Evolutionary conservation across 2,888 invertebrate genomes (phyloP).

Genomic region (Diaperis boleti): DNA sequence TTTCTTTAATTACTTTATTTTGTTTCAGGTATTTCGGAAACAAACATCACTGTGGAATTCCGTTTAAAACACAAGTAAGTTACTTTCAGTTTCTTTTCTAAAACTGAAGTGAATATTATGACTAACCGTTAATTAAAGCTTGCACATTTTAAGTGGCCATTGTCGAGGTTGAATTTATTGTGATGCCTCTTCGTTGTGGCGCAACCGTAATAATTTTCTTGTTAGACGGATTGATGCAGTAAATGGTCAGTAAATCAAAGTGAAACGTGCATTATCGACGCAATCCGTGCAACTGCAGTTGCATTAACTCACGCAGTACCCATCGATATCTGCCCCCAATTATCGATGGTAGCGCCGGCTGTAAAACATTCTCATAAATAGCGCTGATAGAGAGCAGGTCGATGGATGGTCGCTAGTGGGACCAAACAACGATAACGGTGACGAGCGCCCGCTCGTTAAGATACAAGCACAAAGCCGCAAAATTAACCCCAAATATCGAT

Average conservation of each 20-base stretch:
- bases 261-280: constrained; percentile 55
- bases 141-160: too few relatives aligned
- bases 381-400: constrained; percentile 26
- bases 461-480: constrained; percentile 38
- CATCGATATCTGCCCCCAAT: constrained; percentile 51
- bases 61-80: too few relatives aligned
- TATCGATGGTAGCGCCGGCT: constrained; percentile 50
- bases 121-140: too few relatives aligned
- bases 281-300: constrained; percentile 58
- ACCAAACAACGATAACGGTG: constrained; percentile 39
- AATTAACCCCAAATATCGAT: constrained; percentile 37
- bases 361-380: constrained; percentile 44
- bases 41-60: too few relatives aligned
- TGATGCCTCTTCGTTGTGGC: neutral
- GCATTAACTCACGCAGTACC: constrained; percentile 56
- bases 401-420: constrained; percentile 27
- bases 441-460: constrained; percentile 44
- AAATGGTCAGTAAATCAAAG: constrained; percentile 49
- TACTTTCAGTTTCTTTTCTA: too few relatives aligned
- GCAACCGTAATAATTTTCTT: constrained; percentile 25
- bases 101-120: too few relatives aligned
- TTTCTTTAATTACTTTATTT: too few relatives aligned
- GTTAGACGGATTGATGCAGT: constrained; percentile 40
- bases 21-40: too few relatives aligned
- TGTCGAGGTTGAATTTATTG: neutral